Base-by-base conservation (phyloP, 2,797 vertebrate genomes). In the Betta splendens region DNA sequence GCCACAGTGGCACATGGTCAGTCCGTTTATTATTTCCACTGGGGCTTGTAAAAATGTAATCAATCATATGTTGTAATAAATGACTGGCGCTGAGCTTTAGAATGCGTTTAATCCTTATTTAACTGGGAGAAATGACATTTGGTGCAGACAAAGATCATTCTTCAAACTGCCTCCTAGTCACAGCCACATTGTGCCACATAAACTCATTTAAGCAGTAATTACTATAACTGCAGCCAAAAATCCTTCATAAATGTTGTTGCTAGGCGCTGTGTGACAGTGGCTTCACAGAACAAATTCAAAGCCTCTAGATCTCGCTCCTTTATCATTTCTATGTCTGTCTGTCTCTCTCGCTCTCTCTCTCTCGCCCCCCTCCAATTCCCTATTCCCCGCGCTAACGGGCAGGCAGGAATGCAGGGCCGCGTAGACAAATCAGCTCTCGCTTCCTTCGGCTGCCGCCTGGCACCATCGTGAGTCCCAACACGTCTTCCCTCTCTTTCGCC, bases 351-450 rank as follows among this genome's bases (percentile, higher is more conserved):
- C 56, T n/a, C 57, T 54, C 58, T n/a, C n/a, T 40, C 25, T 42
- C 43, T 52, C 47, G 43, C 56, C n/a, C 57, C 54, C 58, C 53
- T 67, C 65, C 48, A 59, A 80, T 71, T 85, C 77, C 77, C 70
- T 73, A 72, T 78, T 82, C 84, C 56, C 72, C 25, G 21, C 8
- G 22, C 80, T 79, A 71, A 77, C 68, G 29, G 65, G 72, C 74
- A 74, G 73, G 75, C 69, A 72, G 77, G 69, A 84, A 84, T 74
- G 79, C 66, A 74, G 73, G 36, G 65, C 71, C 26, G 26, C 69
- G 74, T 72, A 66, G 80, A 90, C 86, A 83, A 86, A 89, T 89
- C 82, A 76, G 72, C 70, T 66, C 69, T 64, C 38, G 43, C 67
- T 66, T 86, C 78, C 46, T 77, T 81, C 58, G 1, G 52, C 67